Conservation (phyloP, 1,140 invertebrate species). For the Drosophila teissieri region DNA sequence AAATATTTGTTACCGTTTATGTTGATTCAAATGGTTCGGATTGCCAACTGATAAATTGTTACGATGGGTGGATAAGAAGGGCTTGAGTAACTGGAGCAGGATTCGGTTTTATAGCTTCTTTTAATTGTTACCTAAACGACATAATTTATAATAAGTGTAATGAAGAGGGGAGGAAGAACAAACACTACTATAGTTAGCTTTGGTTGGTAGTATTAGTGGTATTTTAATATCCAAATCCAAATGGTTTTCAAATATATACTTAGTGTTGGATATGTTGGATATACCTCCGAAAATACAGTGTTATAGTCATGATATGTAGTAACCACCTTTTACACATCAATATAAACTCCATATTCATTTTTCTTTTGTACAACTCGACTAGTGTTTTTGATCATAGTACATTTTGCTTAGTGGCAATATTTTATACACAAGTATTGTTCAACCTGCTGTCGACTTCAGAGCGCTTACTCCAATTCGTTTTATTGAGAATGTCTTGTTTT, state of each 20-base stretch:
- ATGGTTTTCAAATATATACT: too few species aligned
- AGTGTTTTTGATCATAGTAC: too few species aligned
- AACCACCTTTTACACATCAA: too few species aligned
- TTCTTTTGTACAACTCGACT: too few species aligned
- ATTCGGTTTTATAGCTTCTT: neutral
- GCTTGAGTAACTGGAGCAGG: neutral
- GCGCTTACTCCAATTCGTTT: conserved; percentile 11
- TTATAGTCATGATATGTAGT: too few species aligned
- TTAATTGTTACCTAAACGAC: neutral
- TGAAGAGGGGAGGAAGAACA: too few species aligned
- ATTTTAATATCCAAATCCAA: too few species aligned
- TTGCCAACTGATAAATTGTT: conserved; percentile 40
- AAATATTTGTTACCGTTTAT: conserved; percentile 67
- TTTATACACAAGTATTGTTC: neutral
- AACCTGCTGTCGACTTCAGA: conserved; percentile 26
- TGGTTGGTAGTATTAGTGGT: too few species aligned
- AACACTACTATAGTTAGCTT: too few species aligned
- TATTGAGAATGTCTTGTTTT: neutral
- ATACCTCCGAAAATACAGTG: too few species aligned
- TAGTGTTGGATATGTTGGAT: too few species aligned
- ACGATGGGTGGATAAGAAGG: neutral
- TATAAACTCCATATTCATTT: too few species aligned
- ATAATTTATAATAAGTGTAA: neutral
- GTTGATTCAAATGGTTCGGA: conserved; percentile 74
- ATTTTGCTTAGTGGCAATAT: neutral